A percentile compares a stretch with the other conserved stretches of the same genome.
Evolutionary conservation across 2,113 vertebrate species (phyloP).

Genomic region (Hypanus sabinus): DNA sequence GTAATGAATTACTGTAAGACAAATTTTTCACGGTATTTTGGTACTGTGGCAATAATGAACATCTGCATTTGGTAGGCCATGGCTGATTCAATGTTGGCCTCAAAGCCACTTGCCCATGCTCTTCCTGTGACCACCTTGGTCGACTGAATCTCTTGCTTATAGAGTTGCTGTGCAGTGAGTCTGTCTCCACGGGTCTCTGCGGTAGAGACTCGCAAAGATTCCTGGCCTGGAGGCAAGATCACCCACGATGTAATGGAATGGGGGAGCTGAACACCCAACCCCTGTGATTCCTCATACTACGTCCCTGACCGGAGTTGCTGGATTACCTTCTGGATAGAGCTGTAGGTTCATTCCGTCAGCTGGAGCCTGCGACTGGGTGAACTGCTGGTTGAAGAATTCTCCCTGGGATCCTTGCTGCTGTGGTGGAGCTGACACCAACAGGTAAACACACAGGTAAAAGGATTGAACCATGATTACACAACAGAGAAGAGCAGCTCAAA

Average conservation of each 20-base stretch:
- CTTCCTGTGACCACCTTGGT: background rate
- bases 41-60: too few species aligned
- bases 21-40: too few species aligned
- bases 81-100: background rate
- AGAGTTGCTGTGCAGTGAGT: background rate
- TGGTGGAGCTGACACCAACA: background rate
- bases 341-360: constrained; percentile 7
- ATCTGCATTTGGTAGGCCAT: background rate
- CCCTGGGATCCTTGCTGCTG: background rate
- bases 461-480: background rate
- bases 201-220: background rate
- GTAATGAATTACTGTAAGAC: too few species aligned
- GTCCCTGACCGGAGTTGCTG: background rate
- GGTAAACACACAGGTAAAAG: background rate
- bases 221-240: background rate
- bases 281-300: too few species aligned
- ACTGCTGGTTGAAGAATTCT: constrained; percentile 27
- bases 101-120: background rate
- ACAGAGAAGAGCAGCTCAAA: too few species aligned
- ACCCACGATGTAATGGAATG: too few species aligned
- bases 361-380: background rate
- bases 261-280: too few species aligned
- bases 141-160: background rate
- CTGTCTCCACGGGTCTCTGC: background rate
- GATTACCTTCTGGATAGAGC: constrained; percentile 22